Base-by-base conservation (phyloP, 2,888 invertebrate species). In the Dendrolimus houi region DNA sequence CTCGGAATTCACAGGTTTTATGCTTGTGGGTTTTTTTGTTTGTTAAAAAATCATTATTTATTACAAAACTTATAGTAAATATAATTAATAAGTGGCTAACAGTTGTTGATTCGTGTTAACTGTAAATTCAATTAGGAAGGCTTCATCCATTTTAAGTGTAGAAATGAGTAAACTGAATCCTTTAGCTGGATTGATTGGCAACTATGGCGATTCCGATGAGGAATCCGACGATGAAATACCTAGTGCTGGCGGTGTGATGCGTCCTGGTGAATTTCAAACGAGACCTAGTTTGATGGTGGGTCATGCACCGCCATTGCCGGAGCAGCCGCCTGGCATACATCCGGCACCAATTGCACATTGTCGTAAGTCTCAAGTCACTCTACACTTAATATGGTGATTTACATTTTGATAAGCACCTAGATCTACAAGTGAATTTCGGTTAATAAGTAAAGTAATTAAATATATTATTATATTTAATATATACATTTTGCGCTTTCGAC, bases 301-400 rank as follows among this genome's bases (percentile, higher is more conserved):
- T 54, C 57, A 53, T 58, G 14, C 62, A 42, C 60, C 66, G 57
- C 57, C 63, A 42, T 42, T 64, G 41, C 55, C 63, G 1, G 59
- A 57, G 52, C 61, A 56, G n/a, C 63, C 69, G 3, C 73, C 71
- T 41, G 75, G 77, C 0, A 77, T 88, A 7, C 87, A 87, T 62
- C 87, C 88, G 8, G 75, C 89, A 0, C 89, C 88, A 0, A 83
- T 90, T 63, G 69, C 81, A 2, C 87, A 90, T 68, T 90, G 89
- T 57, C 82, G 89, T 89, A 69, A 85, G 87, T 83, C 60, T 42
- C 9, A 52, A 56, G 13, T 47, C 14, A 9, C 54, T 54, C 41
- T 55, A 42, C 55, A 9, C 13, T 12, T 14, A 7, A 42, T n/a
- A n/a, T 59, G 14, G 7, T 42, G 47, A 29, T 17, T 54, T 54